Conservation (phyloP, 2,113 vertebrate genomes). For the Oenanthe oenanthe region DNA sequence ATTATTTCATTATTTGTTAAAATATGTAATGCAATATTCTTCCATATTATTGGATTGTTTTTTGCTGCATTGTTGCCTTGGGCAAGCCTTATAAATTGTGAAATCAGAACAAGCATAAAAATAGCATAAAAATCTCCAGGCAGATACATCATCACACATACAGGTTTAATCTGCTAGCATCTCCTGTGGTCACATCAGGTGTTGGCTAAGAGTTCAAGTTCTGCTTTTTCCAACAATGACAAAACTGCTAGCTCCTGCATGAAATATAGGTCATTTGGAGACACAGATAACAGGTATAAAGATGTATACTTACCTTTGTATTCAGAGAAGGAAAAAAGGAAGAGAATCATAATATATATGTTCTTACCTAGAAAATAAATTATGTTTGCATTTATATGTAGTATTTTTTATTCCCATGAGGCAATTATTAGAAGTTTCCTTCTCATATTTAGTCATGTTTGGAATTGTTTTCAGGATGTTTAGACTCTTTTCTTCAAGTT, state of each 20-base stretch:
- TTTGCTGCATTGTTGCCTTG: not conserved
- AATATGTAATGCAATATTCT: not conserved
- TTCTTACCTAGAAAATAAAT: conserved; percentile 7
- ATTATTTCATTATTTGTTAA: not conserved
- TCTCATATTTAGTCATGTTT: conserved; percentile 64
- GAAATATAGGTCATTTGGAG: conserved; percentile 36
- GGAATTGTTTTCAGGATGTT: conserved; percentile 71
- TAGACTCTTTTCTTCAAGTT: conserved; percentile 71
- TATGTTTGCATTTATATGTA: not conserved
- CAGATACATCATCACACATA: not conserved
- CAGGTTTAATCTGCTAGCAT: not conserved
- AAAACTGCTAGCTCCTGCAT: not conserved
- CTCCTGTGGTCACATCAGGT: conserved; percentile 16
- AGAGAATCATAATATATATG: not conserved
- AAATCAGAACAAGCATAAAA: not conserved
- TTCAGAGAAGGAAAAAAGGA: not conserved
- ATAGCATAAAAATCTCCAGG: not conserved
- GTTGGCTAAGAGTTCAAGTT: conserved; percentile 13
- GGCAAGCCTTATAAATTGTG: not conserved
- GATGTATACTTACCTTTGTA: not conserved
- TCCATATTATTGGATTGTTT: not conserved
- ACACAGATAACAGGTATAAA: not conserved
- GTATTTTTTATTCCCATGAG: not conserved
- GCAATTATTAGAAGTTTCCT: conserved; percentile 40
- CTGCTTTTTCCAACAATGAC: conserved; percentile 30